These are phyloP conservation scores for Limanda limanda DNA, from an alignment of 2,113 vertebrate species.

Conservation along the genomic window DNA sequence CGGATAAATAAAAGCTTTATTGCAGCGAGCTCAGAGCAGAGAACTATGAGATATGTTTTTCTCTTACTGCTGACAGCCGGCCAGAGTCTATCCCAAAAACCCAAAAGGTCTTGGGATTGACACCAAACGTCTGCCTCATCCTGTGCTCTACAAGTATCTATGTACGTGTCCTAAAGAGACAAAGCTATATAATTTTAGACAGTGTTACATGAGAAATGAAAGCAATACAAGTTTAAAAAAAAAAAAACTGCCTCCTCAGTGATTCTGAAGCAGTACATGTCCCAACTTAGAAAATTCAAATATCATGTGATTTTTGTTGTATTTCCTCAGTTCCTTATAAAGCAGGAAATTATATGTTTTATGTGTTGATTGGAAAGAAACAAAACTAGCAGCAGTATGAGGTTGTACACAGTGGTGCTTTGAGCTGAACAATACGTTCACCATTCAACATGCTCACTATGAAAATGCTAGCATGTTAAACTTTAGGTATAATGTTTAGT, in stretches of 20 bases:
- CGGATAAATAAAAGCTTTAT: conserved; percentile 10
- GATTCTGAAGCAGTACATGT: background rate
- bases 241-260: background rate
- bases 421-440: background rate
- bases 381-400: background rate
- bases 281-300: background rate
- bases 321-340: background rate
- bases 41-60: conserved; percentile 4
- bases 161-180: background rate
- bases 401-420: background rate
- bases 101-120: background rate
- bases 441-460: background rate
- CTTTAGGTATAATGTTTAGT: background rate
- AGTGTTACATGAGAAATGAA: background rate
- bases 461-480: background rate
- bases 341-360: background rate
- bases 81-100: background rate
- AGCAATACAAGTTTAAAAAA: too few species aligned
- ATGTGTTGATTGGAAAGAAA: background rate
- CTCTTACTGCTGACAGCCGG: background rate
- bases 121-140: background rate
- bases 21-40: background rate
- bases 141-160: background rate
- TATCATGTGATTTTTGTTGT: background rate
- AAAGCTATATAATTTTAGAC: background rate